A percentile compares a stretch with the other conserved stretches of the same genome.
These are phyloP conservation scores for Halcyon badia DNA, from an alignment of 2,797 vertebrate genomes.

Conservation along the genomic window DNA sequence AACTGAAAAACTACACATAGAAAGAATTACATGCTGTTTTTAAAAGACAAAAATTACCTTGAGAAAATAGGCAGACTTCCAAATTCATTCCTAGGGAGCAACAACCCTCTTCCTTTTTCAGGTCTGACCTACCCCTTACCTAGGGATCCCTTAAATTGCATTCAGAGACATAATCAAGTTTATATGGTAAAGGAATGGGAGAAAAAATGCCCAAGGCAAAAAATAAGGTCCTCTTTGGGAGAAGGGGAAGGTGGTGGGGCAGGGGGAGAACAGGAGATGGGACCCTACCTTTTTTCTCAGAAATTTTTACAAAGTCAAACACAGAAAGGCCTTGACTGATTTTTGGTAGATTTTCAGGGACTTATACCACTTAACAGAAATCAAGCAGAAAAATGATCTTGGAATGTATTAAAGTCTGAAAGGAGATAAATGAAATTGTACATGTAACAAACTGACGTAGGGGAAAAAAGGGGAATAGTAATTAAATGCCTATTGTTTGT, in stretches of 20 bases:
- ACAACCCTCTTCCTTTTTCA: background rate
- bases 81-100: background rate
- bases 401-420: background rate
- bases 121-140: background rate
- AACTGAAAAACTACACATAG: background rate
- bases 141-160: background rate
- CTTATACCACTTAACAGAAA: background rate
- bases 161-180: background rate
- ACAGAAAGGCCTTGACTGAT: background rate
- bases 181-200: background rate
- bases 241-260: background rate
- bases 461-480: background rate
- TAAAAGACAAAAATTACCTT: conserved; percentile 11
- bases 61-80: background rate
- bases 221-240: background rate
- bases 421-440: background rate
- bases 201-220: background rate
- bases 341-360: background rate
- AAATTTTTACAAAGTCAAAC: background rate
- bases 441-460: background rate
- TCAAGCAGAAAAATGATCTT: background rate
- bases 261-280: background rate
- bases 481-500: background rate
- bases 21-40: background rate
- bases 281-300: background rate